Percentiles rank a stretch among this genome's conserved stretches.
Evolutionary conservation across 2,113 vertebrate species (phyloP).

Genomic region (Amblyopsis rosae): DNA sequence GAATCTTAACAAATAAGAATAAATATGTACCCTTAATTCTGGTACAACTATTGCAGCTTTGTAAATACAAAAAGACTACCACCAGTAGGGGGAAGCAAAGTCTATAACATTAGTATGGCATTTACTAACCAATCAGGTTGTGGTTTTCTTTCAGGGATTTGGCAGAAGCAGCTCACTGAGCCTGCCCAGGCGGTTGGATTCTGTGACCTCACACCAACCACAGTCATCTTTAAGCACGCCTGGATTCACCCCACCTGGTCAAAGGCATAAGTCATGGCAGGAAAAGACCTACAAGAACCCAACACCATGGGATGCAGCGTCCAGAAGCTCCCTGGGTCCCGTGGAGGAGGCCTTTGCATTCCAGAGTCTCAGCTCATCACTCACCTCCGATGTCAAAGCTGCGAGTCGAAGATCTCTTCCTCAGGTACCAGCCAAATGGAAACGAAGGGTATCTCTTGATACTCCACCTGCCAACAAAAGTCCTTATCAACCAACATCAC

Average conservation of each 20-base stretch:
- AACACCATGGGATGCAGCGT: constrained; percentile 86
- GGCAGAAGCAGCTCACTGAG: constrained; percentile 77
- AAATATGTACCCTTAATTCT: no score
- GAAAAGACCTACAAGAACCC: constrained; percentile 75
- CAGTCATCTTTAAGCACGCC: constrained; percentile 70
- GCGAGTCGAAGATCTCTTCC: constrained; percentile 81
- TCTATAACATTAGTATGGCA: constrained; percentile 10
- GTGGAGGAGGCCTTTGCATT: constrained; percentile 85
- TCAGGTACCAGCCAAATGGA: constrained; percentile 82
- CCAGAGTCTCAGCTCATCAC: constrained; percentile 77
- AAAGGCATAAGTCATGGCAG: constrained; percentile 67
- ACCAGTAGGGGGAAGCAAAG: constrained; percentile 73
- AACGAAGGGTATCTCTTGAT: constrained; percentile 75
- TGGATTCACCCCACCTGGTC: constrained; percentile 62
- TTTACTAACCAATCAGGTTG: neutral
- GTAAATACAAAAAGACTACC: neutral
- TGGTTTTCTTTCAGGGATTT: constrained; percentile 60
- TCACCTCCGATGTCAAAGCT: constrained; percentile 76
- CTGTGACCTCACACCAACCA: constrained; percentile 36
- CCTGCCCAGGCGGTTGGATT: constrained; percentile 73
- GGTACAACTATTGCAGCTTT: no score
- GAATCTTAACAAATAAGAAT: no score
- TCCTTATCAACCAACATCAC: constrained; percentile 31
- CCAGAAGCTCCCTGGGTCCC: constrained; percentile 81
- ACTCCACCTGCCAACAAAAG: constrained; percentile 52